These are phyloP conservation scores for Troglohyphantes excavatus DNA, from an alignment of 2,888 invertebrate species.

Conservation along the genomic window DNA sequence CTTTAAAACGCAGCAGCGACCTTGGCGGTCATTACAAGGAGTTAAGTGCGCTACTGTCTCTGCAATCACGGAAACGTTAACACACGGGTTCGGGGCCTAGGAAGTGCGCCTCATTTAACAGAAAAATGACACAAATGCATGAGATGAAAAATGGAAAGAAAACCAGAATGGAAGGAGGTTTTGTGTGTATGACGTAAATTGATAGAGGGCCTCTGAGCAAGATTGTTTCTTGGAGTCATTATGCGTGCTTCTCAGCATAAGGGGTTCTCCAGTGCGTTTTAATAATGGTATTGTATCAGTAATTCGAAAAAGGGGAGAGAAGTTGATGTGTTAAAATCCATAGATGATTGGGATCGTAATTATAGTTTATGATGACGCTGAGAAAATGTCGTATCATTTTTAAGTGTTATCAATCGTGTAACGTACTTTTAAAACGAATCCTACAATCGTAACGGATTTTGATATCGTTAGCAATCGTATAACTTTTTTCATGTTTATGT, in stretches of 20 bases:
- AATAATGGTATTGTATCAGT: too few relatives aligned
- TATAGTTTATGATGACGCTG: too few relatives aligned
- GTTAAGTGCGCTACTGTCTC: neutral
- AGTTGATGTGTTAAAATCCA: too few relatives aligned
- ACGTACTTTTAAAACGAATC: too few relatives aligned
- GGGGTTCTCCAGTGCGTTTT: too few relatives aligned
- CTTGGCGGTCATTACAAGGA: slow-evolving; percentile 17
- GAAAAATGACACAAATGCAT: slow-evolving; percentile 34
- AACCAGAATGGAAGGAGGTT: neutral
- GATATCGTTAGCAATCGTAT: too few relatives aligned
- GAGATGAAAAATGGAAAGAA: slow-evolving; percentile 3
- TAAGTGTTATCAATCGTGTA: too few relatives aligned
- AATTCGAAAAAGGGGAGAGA: too few relatives aligned
- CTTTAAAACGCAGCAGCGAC: slow-evolving; percentile 7
- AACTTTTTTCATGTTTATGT: too few relatives aligned
- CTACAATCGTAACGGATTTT: too few relatives aligned
- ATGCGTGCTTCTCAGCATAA: neutral
- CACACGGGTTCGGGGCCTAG: slow-evolving; percentile 6
- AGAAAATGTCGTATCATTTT: too few relatives aligned
- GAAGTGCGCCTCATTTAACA: slow-evolving; percentile 49
- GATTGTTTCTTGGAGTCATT: neutral
- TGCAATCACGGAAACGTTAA: slow-evolving; percentile 52
- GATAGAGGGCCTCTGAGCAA: neutral
- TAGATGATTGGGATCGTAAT: too few relatives aligned
- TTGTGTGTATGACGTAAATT: neutral